Conservation (phyloP, 2,797 vertebrate genomes). For the Pampus argenteus region DNA sequence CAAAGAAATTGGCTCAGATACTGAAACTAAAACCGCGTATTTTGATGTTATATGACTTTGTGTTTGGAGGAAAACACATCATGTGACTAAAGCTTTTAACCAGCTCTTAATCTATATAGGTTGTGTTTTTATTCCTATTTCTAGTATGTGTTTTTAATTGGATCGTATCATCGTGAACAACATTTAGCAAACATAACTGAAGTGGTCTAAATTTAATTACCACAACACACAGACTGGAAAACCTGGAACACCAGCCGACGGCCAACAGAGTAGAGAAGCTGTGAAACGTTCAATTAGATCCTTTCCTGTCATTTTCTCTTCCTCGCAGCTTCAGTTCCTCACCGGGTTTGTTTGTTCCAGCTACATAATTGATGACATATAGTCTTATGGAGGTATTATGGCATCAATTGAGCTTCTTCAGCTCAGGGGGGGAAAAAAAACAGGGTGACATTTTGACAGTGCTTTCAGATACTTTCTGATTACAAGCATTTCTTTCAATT, state of each 20-base stretch:
- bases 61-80: background rate
- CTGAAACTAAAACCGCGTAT: background rate
- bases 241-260: conserved; percentile 17
- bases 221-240: conserved; percentile 24
- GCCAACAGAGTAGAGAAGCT: conserved; percentile 33
- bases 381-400: conserved; percentile 22
- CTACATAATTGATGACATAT: conserved; percentile 54
- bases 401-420: conserved; percentile 16
- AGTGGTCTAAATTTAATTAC: conserved; percentile 52
- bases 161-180: conserved; percentile 16
- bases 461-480: conserved; percentile 13
- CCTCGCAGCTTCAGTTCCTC: conserved; percentile 26
- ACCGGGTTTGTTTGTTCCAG: conserved; percentile 54
- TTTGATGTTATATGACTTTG: background rate
- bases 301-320: conserved; percentile 38
- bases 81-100: background rate
- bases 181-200: conserved; percentile 34
- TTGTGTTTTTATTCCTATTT: conserved; percentile 10
- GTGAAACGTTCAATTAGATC: conserved; percentile 57
- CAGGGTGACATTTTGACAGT: conserved; percentile 21
- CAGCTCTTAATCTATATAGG: background rate
- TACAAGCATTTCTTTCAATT: conserved; percentile 38
- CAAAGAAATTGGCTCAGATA: background rate
- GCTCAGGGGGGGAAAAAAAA: conserved; percentile 18
- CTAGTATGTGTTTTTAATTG: conserved; percentile 16